These are phyloP conservation scores for Salmo trutta DNA, from an alignment of 2,797 vertebrate species.

Conservation along the genomic window DNA sequence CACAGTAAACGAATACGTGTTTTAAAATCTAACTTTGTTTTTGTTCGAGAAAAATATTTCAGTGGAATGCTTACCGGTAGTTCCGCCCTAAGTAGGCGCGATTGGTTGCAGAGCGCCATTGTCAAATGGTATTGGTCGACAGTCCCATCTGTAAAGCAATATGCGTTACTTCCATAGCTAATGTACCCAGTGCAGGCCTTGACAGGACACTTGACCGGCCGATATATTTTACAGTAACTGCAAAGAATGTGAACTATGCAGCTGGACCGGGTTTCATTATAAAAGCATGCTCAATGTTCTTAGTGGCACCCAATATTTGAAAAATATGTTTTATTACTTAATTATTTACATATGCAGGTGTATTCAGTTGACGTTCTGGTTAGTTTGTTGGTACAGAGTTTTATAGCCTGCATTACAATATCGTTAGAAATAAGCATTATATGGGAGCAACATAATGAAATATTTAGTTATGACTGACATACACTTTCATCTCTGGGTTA, in stretches of 20 bases:
- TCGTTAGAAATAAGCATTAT: background rate
- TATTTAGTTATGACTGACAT: background rate
- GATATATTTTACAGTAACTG: slow-evolving; percentile 39
- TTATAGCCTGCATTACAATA: background rate
- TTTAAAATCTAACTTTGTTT: slow-evolving; percentile 67
- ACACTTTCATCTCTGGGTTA: background rate
- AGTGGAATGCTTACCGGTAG: slow-evolving; percentile 64
- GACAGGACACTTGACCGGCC: slow-evolving; percentile 62
- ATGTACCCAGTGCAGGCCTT: slow-evolving; percentile 66
- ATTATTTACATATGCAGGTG: background rate
- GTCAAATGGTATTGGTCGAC: slow-evolving; percentile 53
- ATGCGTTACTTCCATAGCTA: slow-evolving; percentile 43
- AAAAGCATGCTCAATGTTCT: background rate
- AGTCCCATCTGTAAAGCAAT: slow-evolving; percentile 44
- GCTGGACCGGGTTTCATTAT: background rate
- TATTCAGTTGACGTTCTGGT: background rate
- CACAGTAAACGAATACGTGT: slow-evolving; percentile 21
- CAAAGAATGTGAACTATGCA: background rate
- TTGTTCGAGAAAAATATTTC: slow-evolving; percentile 71
- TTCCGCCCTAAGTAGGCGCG: slow-evolving; percentile 52
- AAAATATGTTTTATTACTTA: background rate
- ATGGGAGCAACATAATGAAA: background rate
- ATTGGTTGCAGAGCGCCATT: slow-evolving; percentile 60
- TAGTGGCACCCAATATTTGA: background rate
- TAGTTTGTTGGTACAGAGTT: slow-evolving; percentile 1